These are phyloP conservation scores for Dromococcyx pavoninus DNA, from an alignment of 2,797 vertebrate species.

Conservation along the genomic window DNA sequence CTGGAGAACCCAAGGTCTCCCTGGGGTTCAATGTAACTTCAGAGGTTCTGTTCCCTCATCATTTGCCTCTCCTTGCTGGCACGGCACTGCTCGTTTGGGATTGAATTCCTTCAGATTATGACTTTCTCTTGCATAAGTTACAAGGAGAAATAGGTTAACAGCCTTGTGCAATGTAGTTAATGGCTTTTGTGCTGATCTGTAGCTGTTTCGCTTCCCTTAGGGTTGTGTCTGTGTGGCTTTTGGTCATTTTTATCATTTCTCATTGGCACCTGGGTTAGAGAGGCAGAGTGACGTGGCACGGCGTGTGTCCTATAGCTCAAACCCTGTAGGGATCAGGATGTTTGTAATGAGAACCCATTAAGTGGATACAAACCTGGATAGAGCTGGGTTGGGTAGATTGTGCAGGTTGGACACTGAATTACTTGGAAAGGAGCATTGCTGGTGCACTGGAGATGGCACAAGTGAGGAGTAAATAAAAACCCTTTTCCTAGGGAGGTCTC, in stretches of 20 bases:
- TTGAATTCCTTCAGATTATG: neutral
- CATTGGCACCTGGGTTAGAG: neutral
- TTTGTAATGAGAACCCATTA: neutral
- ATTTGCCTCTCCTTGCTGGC: neutral
- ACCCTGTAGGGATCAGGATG: neutral
- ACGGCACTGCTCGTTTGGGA: neutral
- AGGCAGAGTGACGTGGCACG: neutral
- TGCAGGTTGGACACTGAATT: neutral
- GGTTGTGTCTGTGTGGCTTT: neutral
- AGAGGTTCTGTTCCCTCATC: neutral
- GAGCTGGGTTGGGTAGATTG: neutral
- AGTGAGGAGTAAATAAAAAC: conserved; percentile 51
- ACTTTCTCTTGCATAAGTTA: conserved; percentile 20
- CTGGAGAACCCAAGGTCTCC: neutral
- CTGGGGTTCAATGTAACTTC: neutral
- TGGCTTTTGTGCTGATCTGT: neutral
- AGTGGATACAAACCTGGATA: neutral
- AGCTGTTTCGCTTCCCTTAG: neutral
- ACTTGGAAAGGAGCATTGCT: neutral
- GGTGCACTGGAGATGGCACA: neutral
- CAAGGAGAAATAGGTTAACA: neutral
- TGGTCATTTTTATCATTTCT: neutral
- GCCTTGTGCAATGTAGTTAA: neutral
- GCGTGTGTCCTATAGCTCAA: neutral
- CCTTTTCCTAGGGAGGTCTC: neutral